Conservation (phyloP, 2,888 invertebrate genomes). For the Drosophila limbata region DNA sequence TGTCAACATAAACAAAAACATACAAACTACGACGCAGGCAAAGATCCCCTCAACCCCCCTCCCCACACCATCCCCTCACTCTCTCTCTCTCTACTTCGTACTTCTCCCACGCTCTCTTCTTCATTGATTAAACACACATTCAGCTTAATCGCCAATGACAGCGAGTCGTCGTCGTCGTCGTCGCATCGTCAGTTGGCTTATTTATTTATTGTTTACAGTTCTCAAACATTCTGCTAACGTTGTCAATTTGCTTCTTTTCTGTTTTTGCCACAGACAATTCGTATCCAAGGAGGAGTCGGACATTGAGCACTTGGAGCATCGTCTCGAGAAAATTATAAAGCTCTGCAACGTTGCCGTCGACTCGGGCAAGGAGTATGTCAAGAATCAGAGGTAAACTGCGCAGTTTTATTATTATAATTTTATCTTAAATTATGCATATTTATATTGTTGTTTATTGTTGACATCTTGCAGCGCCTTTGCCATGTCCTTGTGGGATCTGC, state of each 20-base stretch:
- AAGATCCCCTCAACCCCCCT: background rate
- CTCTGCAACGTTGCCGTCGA: conserved; percentile 96
- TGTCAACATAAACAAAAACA: conserved; percentile 63
- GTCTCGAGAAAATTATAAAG: conserved; percentile 96
- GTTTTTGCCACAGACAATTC: conserved; percentile 88
- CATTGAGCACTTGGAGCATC: conserved; percentile 94
- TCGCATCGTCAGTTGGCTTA: conserved; percentile 10
- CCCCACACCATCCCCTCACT: background rate
- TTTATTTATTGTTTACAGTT: conserved; percentile 26
- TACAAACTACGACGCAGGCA: conserved; percentile 31
- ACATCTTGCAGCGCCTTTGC: conserved; percentile 89
- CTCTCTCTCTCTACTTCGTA: background rate
- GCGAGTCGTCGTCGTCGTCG: conserved; percentile 10
- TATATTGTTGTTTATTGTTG: conserved; percentile 10
- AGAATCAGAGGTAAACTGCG: conserved; percentile 92
- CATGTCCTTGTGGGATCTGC: conserved; percentile 95
- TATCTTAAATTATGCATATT: conserved; percentile 13
- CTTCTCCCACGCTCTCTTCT: conserved; percentile 24
- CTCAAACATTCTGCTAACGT: conserved; percentile 50
- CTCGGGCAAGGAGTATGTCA: conserved; percentile 95
- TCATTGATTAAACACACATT: conserved; percentile 46
- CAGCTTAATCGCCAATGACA: conserved; percentile 57
- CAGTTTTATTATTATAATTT: background rate
- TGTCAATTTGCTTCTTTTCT: conserved; percentile 34
- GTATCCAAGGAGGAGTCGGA: conserved; percentile 94